Percentiles rank a stretch among this genome's conserved stretches.
These are phyloP conservation scores for Thrips palmi DNA, from an alignment of 1,140 invertebrate genomes.

Conservation along the genomic window DNA sequence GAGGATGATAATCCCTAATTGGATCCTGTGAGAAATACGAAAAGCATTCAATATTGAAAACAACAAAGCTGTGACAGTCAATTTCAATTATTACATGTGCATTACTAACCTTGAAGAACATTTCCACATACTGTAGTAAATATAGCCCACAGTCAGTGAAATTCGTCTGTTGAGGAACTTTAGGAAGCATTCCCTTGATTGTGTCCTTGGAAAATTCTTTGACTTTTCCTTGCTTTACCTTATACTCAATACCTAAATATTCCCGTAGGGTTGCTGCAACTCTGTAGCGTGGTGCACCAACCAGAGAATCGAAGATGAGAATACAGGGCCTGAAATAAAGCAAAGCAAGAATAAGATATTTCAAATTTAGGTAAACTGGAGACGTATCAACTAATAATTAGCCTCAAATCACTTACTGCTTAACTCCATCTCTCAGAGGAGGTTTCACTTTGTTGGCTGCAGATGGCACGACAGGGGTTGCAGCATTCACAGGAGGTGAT, in stretches of 20 bases:
- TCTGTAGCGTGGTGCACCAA: constrained; percentile 53
- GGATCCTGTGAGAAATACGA: constrained; percentile 36
- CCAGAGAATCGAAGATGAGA: constrained; percentile 85
- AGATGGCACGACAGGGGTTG: too few relatives aligned
- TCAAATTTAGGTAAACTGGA: too few relatives aligned
- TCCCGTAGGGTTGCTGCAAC: constrained; percentile 75
- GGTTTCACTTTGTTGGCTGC: too few relatives aligned
- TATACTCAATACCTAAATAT: constrained; percentile 79
- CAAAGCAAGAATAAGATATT: constrained; percentile 10
- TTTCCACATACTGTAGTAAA: constrained; percentile 88
- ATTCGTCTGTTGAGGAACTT: constrained; percentile 92
- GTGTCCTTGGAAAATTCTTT: constrained; percentile 57
- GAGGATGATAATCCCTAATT: constrained; percentile 49
- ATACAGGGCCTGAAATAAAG: constrained; percentile 58
- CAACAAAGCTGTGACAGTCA: constrained; percentile 7
- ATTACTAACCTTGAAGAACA: constrained; percentile 61
- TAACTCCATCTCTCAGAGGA: neutral
- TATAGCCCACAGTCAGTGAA: constrained; percentile 93
- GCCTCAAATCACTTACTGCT: neutral
- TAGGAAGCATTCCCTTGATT: constrained; percentile 64
- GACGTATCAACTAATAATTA: too few relatives aligned
- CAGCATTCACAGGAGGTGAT: too few relatives aligned
- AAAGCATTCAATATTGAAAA: constrained; percentile 9
- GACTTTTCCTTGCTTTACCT: constrained; percentile 43
- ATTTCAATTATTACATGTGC: constrained; percentile 1